phyloP scores from a whole-genome alignment of 2,888 invertebrate species.

The Drosophila recens region DNA sequence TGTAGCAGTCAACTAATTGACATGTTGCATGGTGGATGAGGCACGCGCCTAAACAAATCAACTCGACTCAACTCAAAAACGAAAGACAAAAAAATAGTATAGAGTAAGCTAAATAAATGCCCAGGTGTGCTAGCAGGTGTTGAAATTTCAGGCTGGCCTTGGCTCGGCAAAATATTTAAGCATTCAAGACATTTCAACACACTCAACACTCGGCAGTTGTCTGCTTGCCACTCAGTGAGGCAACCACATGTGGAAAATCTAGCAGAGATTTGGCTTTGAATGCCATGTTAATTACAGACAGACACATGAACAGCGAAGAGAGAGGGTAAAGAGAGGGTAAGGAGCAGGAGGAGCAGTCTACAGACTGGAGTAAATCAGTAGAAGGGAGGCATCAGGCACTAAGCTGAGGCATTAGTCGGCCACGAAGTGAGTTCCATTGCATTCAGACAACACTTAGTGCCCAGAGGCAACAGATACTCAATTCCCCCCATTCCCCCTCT shows the following conservation, averaged over 20 bases:
- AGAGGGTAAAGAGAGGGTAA: not conserved
- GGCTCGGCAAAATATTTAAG: conserved; percentile 19
- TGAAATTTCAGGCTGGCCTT: conserved; percentile 13
- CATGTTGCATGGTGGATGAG: conserved; percentile 65
- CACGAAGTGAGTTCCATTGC: conserved; percentile 49
- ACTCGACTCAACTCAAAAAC: conserved; percentile 9
- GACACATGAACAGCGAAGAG: conserved; percentile 17
- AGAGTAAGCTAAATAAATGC: not conserved
- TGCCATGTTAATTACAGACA: conserved; percentile 78
- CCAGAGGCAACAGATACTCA: conserved; percentile 2
- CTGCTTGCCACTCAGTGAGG: conserved; percentile 38
- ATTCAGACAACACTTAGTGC: conserved; percentile 43
- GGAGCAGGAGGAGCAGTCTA: not conserved
- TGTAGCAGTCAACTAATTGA: conserved; percentile 69
- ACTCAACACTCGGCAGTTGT: conserved; percentile 9
- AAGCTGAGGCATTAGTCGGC: conserved; percentile 71
- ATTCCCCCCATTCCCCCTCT: not conserved
- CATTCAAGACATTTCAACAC: conserved; percentile 33
- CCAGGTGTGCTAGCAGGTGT: conserved; percentile 8
- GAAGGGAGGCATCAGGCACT: conserved; percentile 29
- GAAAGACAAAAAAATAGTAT: not conserved
- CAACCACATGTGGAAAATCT: conserved; percentile 50
- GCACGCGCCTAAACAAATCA: conserved; percentile 40
- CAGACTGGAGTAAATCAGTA: not conserved
- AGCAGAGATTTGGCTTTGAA: conserved; percentile 72